A percentile compares a stretch with the other conserved stretches of the same genome.
phyloP scores from a whole-genome alignment of 2,797 vertebrate genomes.

The Coluber constrictor region DNA sequence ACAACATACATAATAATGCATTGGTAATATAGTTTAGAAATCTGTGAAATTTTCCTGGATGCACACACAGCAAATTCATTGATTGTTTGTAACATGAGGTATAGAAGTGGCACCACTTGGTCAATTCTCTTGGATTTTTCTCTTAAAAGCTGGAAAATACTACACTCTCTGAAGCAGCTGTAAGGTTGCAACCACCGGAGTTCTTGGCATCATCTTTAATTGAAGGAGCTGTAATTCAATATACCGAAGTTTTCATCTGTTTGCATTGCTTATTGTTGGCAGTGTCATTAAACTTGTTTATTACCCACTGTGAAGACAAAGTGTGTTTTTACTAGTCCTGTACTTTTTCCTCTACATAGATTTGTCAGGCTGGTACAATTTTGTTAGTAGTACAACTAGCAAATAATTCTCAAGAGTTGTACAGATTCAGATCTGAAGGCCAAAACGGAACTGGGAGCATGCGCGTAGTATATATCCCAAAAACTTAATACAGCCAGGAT shows the following conservation, averaged over 20 bases:
- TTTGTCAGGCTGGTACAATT: not conserved
- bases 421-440: not conserved
- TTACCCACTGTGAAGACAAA: not conserved
- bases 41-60: not conserved
- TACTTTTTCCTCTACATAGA: not conserved
- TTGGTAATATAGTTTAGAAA: not conserved
- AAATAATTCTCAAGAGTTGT: not conserved
- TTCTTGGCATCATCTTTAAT: not conserved
- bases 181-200: not conserved
- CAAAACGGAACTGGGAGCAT: not conserved
- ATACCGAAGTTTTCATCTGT: not conserved
- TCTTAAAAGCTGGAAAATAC: not conserved
- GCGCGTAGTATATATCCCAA: not conserved
- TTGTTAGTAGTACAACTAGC: not conserved
- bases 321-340: not conserved
- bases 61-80: not conserved
- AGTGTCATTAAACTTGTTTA: slow-evolving; percentile 18
- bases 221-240: not conserved
- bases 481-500: not conserved
- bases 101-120: not conserved
- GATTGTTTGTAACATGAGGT: not conserved
- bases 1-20: not conserved
- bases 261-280: not conserved
- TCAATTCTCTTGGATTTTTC: not conserved
- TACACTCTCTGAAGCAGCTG: not conserved